phyloP scores from a whole-genome alignment of 2,113 vertebrate species.

The Marmota monax region DNA sequence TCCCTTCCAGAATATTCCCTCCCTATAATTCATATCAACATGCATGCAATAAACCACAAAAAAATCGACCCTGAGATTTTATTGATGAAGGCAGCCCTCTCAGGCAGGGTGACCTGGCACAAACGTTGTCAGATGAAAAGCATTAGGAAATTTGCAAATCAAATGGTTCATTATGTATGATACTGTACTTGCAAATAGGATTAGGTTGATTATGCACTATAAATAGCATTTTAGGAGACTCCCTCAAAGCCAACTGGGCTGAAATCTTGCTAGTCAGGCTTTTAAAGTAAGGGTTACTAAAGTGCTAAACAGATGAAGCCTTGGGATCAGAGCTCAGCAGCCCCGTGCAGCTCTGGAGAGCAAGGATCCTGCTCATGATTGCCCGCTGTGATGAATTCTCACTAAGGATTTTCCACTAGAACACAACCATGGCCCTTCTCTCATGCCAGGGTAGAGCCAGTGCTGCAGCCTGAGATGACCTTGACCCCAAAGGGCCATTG shows the following conservation, averaged over 20 bases:
- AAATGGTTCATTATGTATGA: slow-evolving; percentile 70
- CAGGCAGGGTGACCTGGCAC: slow-evolving; percentile 58
- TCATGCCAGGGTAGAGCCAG: background rate
- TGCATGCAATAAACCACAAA: background rate
- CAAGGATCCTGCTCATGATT: background rate
- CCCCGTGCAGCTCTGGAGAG: background rate
- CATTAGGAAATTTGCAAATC: slow-evolving; percentile 77
- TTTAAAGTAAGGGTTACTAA: slow-evolving; percentile 55
- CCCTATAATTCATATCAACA: background rate
- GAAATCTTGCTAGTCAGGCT: slow-evolving; percentile 57
- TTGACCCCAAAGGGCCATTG: background rate
- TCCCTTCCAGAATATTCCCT: background rate
- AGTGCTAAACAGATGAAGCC: background rate
- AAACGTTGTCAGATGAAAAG: slow-evolving; percentile 68
- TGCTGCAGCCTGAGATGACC: background rate
- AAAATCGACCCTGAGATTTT: background rate
- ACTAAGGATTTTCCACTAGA: background rate
- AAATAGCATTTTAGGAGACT: slow-evolving; percentile 72
- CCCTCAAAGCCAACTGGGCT: slow-evolving; percentile 18
- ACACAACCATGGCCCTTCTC: background rate
- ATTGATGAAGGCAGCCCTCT: slow-evolving; percentile 12
- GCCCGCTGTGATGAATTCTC: background rate
- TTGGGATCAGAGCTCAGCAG: background rate
- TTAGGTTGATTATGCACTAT: slow-evolving; percentile 74
- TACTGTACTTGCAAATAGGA: slow-evolving; percentile 71